These are phyloP conservation scores for Perccottus glenii DNA, from an alignment of 2,113 vertebrate species.

Conservation along the genomic window DNA sequence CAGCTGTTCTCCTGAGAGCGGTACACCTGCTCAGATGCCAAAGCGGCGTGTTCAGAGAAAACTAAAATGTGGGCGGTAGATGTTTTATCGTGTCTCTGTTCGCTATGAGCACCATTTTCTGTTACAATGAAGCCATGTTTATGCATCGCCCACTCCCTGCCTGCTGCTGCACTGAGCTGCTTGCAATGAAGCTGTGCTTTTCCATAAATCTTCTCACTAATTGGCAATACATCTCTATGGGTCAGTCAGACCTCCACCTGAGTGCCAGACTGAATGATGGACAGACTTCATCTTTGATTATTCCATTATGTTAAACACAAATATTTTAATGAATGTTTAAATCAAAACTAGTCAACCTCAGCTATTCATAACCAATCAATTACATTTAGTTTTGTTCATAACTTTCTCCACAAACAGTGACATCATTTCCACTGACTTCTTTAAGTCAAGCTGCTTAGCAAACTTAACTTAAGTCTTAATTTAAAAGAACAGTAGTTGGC, in stretches of 20 bases:
- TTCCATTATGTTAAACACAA: too few relatives aligned
- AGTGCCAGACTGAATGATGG: background rate
- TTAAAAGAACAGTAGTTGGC: too few relatives aligned
- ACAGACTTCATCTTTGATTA: too few relatives aligned
- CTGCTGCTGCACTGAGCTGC: conserved; percentile 3
- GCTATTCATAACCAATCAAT: too few relatives aligned
- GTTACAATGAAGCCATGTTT: conserved; percentile 16
- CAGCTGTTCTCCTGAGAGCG: conserved; percentile 31
- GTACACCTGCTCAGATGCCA: conserved; percentile 33
- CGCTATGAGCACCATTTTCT: conserved; percentile 20
- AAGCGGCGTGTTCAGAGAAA: conserved; percentile 6
- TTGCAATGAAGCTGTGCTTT: background rate
- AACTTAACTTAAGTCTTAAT: too few relatives aligned
- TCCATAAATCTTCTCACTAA: conserved; percentile 15
- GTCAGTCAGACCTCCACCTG: conserved; percentile 12
- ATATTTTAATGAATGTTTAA: too few relatives aligned
- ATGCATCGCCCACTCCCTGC: conserved; percentile 16
- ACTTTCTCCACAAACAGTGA: too few relatives aligned
- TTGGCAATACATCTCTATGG: conserved; percentile 8
- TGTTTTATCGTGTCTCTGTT: conserved; percentile 21
- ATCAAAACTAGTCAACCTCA: too few relatives aligned
- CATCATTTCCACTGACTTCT: too few relatives aligned
- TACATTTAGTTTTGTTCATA: too few relatives aligned
- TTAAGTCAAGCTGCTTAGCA: too few relatives aligned
- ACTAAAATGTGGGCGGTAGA: conserved; percentile 26